phyloP scores from a whole-genome alignment of 2,113 vertebrate genomes.

The Bambusicola thoracicus region DNA sequence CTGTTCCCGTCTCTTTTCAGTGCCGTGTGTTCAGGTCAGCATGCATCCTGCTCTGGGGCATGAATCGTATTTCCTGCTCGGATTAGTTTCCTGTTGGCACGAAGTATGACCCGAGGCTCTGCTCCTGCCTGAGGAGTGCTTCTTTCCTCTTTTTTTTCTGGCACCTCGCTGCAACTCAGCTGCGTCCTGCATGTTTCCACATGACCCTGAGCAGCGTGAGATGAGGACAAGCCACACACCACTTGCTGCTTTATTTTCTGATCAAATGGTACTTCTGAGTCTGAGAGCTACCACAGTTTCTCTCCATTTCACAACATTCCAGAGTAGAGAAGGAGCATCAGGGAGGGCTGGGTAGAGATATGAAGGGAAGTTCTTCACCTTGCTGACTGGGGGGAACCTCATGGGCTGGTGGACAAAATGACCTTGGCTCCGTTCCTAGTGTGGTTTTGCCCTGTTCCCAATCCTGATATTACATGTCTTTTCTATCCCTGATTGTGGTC shows the following conservation, averaged over 20 bases:
- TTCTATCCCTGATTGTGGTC: not conserved
- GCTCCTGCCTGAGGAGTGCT: not conserved
- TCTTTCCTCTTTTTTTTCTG: not conserved
- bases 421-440: rapidly evolving
- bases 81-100: not conserved
- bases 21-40: not conserved
- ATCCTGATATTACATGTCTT: not conserved
- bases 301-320: not conserved
- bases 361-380: not conserved
- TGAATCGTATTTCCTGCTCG: not conserved
- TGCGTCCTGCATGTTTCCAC: not conserved
- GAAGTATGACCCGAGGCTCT: not conserved
- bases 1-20: not conserved
- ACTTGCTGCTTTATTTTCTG: not conserved
- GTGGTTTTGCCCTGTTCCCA: not conserved
- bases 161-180: not conserved
- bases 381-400: not conserved
- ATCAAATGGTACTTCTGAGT: not conserved
- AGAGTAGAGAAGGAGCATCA: not conserved
- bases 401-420: not conserved
- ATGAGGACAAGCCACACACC: not conserved
- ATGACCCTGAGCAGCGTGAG: rapidly evolving
- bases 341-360: not conserved
- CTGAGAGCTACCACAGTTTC: not conserved
- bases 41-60: slow-evolving; percentile 5